Base-by-base conservation (phyloP, 2,113 vertebrate genomes). In the Ardeotis arabs region DNA sequence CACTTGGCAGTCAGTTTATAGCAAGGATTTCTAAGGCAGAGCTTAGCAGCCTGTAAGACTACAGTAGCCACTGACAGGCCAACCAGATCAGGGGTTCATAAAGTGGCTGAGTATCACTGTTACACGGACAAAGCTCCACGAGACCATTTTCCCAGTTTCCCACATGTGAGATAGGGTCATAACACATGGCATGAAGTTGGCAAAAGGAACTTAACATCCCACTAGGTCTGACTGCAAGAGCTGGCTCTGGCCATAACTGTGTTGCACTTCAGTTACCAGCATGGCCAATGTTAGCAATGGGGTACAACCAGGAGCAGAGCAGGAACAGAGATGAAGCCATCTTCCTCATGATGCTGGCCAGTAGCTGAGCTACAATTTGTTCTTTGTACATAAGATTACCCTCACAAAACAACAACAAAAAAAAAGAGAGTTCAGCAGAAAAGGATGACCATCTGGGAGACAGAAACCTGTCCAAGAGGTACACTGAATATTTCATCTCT, bases 231-330 rank as follows among this genome's bases (percentile, higher is more conserved):
- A 8, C 69, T 84, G 33, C 62, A 64, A 22, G 39, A 64, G 49
- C 53, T 73, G 52, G 7, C 44, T 83, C 53, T 76, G 53, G 49
- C 53, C 28, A 2, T 18, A 9, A 4, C 14, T 16, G n/a, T 64
- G 62, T 41, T 47, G 33, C 35, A 7, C 4, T 66, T 62, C 63
- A 41, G 12, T 67, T n/a, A 41, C 39, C 33, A n/a, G 66, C 5
- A 0, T 0, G 4, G 56, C 37, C 64, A 50, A 5, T 3, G 0
- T 50, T 24, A 78, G 37, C n/a, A 50, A 17, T 23, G 25, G 53
- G 10, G 23, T 44, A 62, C 59, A 81, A 14, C 6, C 3, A 3
- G 52, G 37, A 69, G 14, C 50, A 56, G 35, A 44, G n/a, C 41
- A 78, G 37, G 10, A 69, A 24, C 35, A 60, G 82, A 25, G 37